These are phyloP conservation scores for Phataginus tricuspis DNA, from an alignment of 2,797 vertebrate species.

Conservation along the genomic window DNA sequence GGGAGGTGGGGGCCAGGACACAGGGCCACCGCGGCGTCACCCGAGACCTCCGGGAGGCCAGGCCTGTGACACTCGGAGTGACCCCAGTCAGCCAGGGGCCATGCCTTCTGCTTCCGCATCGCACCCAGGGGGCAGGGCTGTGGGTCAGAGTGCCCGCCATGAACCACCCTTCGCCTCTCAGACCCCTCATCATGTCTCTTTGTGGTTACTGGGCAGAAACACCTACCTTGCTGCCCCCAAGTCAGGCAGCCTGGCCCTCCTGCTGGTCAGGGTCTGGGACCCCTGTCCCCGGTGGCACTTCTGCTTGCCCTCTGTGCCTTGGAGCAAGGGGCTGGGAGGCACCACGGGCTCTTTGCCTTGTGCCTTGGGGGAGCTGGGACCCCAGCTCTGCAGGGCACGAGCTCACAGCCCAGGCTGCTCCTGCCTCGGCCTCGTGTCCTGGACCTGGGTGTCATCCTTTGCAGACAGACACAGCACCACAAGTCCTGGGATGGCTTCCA, in stretches of 20 bases:
- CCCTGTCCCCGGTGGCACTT: not conserved
- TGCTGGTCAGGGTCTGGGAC: not conserved
- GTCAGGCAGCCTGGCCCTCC: not conserved
- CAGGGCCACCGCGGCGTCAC: not conserved
- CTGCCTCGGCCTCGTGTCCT: not conserved
- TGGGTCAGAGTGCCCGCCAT: fast-evolving
- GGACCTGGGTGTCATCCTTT: not conserved
- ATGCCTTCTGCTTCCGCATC: not conserved
- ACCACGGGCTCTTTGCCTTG: not conserved
- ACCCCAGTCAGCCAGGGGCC: no score
- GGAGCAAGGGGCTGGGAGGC: not conserved
- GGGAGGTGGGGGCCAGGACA: no score
- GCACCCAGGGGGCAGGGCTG: not conserved
- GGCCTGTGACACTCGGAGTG: no score
- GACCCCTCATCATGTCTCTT: not conserved
- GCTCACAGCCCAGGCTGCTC: not conserved
- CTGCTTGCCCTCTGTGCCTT: not conserved
- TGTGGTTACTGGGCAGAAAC: not conserved
- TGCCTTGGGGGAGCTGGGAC: no score
- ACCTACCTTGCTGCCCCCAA: not conserved
- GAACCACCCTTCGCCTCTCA: no score
- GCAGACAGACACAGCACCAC: no score
- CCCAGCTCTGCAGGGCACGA: not conserved
- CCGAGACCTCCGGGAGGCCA: not conserved
- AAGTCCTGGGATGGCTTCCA: not conserved